Evolutionary conservation across 1,140 invertebrate genomes (phyloP), one percentile per base, ranked within the genome.

Genomic region (Achatina immaculata): DNA sequence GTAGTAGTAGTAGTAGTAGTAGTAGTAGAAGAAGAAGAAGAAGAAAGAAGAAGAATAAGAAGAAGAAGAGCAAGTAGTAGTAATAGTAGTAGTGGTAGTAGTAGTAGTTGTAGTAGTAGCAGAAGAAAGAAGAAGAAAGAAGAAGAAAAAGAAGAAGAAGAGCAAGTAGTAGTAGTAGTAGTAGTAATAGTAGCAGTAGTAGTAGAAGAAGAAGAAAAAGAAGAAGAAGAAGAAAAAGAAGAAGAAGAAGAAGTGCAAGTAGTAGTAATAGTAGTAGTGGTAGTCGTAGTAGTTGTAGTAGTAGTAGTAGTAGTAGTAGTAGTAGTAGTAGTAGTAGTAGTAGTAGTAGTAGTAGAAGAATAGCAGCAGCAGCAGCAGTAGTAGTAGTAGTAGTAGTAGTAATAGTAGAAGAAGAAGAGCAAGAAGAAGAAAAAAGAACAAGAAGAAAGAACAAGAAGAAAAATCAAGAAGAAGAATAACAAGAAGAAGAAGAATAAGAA

Each of bases 171-270:
- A 48, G 45, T 48, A 48, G 45, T 31, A 78, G 76, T 31, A 78
- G 76, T 31, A 78, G 76, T 31, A 78, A 55, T 31, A 78, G 76
- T 31, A 78, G 76, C 14, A 78, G 76, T 34, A 78, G 76, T 34
- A 78, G 76, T 34, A 78, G 76, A 36, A 78, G 76, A 36, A 78
- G 76, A 36, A 78, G 76, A 36, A 78, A 55, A 36, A 78, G 76
- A 36, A 78, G 76, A 36, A 78, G 76, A 0, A 78, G 76, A 0
- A 78, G 76, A 36, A 78, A 38, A 0, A 78, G 76, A 0, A 78
- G 34, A n/a, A 78, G 45, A 11, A 48, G 45, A 11, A 48, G 45
- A 11, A 7, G 7, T 11, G 45, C 19, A n/a, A 48, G 45, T 11
- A 40, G 31, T 72, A 66, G 62, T 9, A 78, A 31, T 36, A 78